phyloP scores from a whole-genome alignment of 2,797 vertebrate species.

The Rousettus madagascariensis region DNA sequence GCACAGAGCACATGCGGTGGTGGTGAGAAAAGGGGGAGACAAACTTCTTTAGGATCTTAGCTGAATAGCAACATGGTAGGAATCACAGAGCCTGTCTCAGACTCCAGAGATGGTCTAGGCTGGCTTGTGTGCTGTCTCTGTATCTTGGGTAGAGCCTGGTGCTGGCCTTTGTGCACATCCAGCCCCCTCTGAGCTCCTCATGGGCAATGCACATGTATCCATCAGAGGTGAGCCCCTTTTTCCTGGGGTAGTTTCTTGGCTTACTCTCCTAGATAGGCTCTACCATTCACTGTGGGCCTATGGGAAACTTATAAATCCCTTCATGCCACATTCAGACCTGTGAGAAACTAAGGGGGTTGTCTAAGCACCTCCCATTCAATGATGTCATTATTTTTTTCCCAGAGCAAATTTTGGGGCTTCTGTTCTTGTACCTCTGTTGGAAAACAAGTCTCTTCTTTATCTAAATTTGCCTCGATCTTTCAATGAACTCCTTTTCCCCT shows the following conservation, averaged over 20 bases:
- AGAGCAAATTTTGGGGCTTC: background rate
- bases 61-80: background rate
- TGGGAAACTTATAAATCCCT: background rate
- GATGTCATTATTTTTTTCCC: background rate
- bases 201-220: background rate
- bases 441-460: background rate
- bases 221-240: rapidly evolving
- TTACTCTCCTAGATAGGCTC: background rate
- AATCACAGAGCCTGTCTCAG: background rate
- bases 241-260: background rate
- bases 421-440: background rate
- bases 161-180: background rate
- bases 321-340: background rate
- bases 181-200: rapidly evolving
- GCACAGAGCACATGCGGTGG: background rate
- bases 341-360: background rate
- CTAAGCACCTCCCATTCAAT: background rate
- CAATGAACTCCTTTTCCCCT: background rate
- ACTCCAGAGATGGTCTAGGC: background rate
- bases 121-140: background rate
- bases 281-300: background rate
- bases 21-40: rapidly evolving
- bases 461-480: background rate
- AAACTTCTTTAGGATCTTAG: background rate
- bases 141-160: background rate